Base-by-base conservation (phyloP, 2,888 invertebrate species). In the Hypselothyrea guttata region DNA sequence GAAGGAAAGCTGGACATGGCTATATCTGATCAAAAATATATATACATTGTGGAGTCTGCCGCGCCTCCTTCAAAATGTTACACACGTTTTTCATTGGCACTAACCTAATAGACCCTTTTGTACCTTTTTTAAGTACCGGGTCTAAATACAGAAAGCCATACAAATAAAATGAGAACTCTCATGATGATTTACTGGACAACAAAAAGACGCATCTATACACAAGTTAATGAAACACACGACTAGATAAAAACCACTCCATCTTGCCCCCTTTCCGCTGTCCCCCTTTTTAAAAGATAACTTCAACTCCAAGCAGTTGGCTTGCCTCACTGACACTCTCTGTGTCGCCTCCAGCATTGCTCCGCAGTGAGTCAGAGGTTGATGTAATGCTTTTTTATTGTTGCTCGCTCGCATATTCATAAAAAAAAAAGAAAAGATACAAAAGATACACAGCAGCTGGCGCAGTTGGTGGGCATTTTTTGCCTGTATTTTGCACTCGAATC, bases 311-410 rank as follows among this genome's bases (percentile, higher is more conserved):
- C 51, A 37, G 53, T 58, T 68, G 68, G 40, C 12, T 66, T 38
- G 45, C 31, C 67, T 67, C 60, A 53, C 31, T 66, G 54, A 44
- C 48, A 51, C 63, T 13, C 16, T n/a, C 15, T 47, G 15, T 55
- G 61, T 71, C 68, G 54, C 67, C 72, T 61, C 52, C 53, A 56
- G 49, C 70, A 70, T 70, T 70, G 62, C 72, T 67, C 5, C 40
- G 44, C 27, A 40, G 41, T 70, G 70, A 70, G 57, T 70, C 70
- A 70, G 51, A 46, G 45, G 72, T 69, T 69, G 69, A 71, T 69
- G 69, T 69, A 69, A 69, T 69, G 72, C 56, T 52, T 71, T 63
- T 71, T 55, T 65, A 55, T 65, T 68, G 71, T 68, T 47, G 65
- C 64, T 5, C 58, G 65, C 58, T n/a, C n/a, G n/a, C n/a, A n/a